These are phyloP conservation scores for Theretra japonica DNA, from an alignment of 2,888 invertebrate species.

Conservation along the genomic window DNA sequence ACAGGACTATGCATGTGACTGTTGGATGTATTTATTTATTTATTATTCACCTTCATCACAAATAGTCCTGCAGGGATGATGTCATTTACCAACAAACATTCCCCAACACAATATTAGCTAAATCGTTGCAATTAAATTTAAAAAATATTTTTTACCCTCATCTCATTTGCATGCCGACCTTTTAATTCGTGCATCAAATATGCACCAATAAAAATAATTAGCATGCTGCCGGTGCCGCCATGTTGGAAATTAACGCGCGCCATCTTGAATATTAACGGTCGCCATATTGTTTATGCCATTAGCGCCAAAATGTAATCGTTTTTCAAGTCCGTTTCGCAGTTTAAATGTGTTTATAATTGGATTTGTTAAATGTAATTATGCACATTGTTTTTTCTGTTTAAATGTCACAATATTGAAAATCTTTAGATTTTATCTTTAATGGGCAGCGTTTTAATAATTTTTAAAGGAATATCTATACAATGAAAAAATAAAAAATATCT, in stretches of 20 bases:
- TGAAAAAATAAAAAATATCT: neutral
- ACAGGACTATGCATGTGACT: no score
- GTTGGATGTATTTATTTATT: no score
- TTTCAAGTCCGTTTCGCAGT: neutral
- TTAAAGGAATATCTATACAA: neutral
- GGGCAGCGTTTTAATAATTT: neutral
- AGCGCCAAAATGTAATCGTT: neutral
- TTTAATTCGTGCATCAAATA: conserved; percentile 16
- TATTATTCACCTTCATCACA: neutral
- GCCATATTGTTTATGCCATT: conserved; percentile 23
- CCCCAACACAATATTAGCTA: neutral
- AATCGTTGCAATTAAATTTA: neutral
- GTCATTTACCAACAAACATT: neutral
- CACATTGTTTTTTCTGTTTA: conserved; percentile 20
- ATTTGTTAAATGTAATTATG: conserved; percentile 38
- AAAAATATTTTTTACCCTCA: neutral
- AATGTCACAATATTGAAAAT: conserved; percentile 26
- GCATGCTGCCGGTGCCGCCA: neutral
- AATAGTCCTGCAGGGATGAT: neutral
- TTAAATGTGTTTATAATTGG: conserved; percentile 16
- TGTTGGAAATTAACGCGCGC: neutral
- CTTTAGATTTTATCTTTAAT: conserved; percentile 2
- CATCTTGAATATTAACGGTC: conserved; percentile 6
- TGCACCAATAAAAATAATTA: conserved; percentile 22
- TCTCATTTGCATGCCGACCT: conserved; percentile 7